Evolutionary conservation across 2,888 invertebrate species (phyloP), one percentile per base, ranked within the genome.

Genomic region (Watsonalla binaria): DNA sequence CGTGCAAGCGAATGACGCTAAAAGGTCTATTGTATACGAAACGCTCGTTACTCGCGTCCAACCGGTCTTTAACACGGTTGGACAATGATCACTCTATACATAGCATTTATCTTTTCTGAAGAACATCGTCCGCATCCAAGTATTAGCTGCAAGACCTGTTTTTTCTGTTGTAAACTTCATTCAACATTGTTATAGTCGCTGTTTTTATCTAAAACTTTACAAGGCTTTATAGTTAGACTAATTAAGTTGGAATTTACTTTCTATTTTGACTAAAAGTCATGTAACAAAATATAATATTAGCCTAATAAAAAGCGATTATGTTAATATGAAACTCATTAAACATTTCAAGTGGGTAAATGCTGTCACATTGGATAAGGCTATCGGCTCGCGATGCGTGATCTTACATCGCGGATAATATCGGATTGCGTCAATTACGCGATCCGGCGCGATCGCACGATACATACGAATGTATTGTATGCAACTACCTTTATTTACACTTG

Each of bases 1-100:
- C 90, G 82, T 77, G 72, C 78, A 76, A 78, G 80, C 83, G 78
- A 80, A 78, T 89, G 90, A 90, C 90, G 85, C 84, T 90, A 90
- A 90, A 89, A 90, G 90, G 89, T 87, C 90, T 88, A 90, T 90
- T 90, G 90, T 90, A 90, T 90, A 87, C 90, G 82, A 82, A 82
- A 80, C 72, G 83, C 88, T 90, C 89, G 88, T 90, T 89, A 90
- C 78, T 72, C 74, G 69, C 69, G 72, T 72, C 80, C 79, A 75
- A 89, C 89, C 90, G 87, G 89, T 88, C 89, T 85, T 90, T 88
- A 90, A 88, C 90, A 86, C 88, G 83, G 70, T 80, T 70, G 74
- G 79, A 89, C 89, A 86, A 86, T 88, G 87, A 89, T 89, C 85
- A 86, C 86, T 87, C 76, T 83, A 87, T 87, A 89, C 84, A 81